Conservation (phyloP, 2,888 invertebrate genomes). For the Embidobia sp. region DNA sequence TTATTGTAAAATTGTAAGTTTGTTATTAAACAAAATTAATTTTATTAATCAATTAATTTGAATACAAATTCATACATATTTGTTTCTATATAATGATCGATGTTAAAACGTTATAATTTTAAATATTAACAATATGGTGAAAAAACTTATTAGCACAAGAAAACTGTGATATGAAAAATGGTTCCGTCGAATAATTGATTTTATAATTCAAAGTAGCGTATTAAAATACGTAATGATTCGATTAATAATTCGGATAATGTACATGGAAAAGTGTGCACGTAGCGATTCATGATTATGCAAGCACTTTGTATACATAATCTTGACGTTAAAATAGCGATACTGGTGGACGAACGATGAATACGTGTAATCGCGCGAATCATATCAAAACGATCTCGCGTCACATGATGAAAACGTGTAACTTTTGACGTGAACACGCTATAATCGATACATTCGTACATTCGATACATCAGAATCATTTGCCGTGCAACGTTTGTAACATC, state of each 20-base stretch:
- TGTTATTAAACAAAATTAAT: too few species aligned
- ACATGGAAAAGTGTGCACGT: slow-evolving; percentile 43
- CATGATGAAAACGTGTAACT: slow-evolving; percentile 60
- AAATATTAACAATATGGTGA: too few species aligned
- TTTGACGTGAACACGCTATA: slow-evolving; percentile 55
- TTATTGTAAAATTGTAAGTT: too few species aligned
- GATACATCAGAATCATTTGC: slow-evolving; percentile 57
- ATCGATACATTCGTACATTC: slow-evolving; percentile 56
- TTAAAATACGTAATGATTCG: slow-evolving; percentile 44
- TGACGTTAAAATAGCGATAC: slow-evolving; percentile 65
- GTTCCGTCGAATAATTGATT: not conserved
- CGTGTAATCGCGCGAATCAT: slow-evolving; percentile 65
- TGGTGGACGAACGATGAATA: slow-evolving; percentile 60
- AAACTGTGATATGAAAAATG: not conserved
- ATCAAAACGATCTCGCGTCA: slow-evolving; percentile 63
- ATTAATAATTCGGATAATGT: slow-evolving; percentile 59
- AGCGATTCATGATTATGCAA: slow-evolving; percentile 57
- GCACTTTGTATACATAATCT: slow-evolving; percentile 60
- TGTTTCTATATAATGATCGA: too few species aligned
- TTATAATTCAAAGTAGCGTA: not conserved
- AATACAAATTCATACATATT: too few species aligned
- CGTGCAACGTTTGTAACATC: slow-evolving; percentile 40
- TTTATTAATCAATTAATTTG: too few species aligned
- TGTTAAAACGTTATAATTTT: too few species aligned
- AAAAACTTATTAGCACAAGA: too few species aligned